A percentile compares a stretch with the other conserved stretches of the same genome.
Conservation (phyloP, 2,113 vertebrate genomes). For the Gymnarchus niloticus region DNA sequence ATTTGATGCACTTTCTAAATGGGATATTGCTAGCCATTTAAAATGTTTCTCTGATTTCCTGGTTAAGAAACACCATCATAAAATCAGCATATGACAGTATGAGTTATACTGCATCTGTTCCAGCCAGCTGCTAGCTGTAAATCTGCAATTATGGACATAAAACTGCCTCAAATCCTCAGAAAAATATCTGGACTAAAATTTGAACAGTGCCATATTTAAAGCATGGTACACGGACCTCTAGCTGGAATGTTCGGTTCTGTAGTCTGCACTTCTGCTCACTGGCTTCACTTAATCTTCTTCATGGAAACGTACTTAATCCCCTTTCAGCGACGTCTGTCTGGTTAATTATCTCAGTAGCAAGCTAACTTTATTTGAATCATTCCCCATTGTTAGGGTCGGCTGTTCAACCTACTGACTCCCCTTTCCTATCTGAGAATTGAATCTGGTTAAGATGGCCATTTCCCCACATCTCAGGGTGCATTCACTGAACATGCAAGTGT, state of each 20-base stretch:
- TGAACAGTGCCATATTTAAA: constrained; percentile 3
- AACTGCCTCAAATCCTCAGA: constrained; percentile 1
- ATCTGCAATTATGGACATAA: constrained; percentile 11
- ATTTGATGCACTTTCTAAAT: background rate
- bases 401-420: background rate
- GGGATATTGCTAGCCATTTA: background rate
- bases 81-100: background rate
- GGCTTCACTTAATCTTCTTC: background rate
- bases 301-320: background rate
- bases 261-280: background rate
- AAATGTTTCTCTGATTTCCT: background rate
- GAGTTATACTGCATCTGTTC: background rate
- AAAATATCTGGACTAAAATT: background rate
- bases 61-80: background rate
- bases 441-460: background rate
- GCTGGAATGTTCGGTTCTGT: background rate
- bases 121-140: constrained; percentile 4
- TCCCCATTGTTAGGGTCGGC: background rate
- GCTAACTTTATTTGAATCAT: background rate
- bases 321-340: background rate
- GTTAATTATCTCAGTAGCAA: background rate
- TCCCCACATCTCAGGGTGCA: background rate
- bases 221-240: background rate
- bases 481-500: background rate
- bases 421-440: background rate